These are phyloP conservation scores for Oryzias sinensis DNA, from an alignment of 2,797 vertebrate species.

Conservation along the genomic window DNA sequence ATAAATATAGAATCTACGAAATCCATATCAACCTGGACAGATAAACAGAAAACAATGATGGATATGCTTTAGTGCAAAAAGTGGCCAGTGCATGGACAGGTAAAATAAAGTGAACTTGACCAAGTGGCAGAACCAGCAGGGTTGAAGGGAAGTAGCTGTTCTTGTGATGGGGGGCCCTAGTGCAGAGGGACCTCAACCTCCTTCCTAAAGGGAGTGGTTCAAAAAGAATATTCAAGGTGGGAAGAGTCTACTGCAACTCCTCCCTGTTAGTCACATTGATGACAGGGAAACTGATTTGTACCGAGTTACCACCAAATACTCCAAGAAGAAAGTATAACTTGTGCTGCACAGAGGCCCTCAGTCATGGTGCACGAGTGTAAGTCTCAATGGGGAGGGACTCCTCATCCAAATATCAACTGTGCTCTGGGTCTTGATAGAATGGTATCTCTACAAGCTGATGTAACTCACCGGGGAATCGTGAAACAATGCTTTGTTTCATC, in stretches of 20 bases:
- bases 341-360: constrained; percentile 21
- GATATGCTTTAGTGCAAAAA: too few species aligned
- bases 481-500: constrained; percentile 72
- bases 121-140: too few species aligned
- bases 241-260: neutral
- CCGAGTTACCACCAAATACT: constrained; percentile 18
- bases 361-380: constrained; percentile 13
- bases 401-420: constrained; percentile 35
- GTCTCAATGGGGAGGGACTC: constrained; percentile 9
- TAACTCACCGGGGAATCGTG: constrained; percentile 69
- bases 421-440: constrained; percentile 44
- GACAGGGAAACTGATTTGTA: constrained; percentile 4
- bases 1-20: too few species aligned
- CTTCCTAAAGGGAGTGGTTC: too few species aligned
- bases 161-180: too few species aligned
- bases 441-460: constrained; percentile 69
- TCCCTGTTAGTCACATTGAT: constrained; percentile 18
- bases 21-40: too few species aligned
- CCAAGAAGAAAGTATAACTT: constrained; percentile 11
- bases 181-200: too few species aligned
- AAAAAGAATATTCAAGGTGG: too few species aligned
- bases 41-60: too few species aligned
- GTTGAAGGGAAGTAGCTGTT: too few species aligned
- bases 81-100: too few species aligned
- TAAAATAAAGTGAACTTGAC: too few species aligned